These are phyloP conservation scores for Anastatus disparis DNA, from an alignment of 1,140 invertebrate species.

Conservation along the genomic window DNA sequence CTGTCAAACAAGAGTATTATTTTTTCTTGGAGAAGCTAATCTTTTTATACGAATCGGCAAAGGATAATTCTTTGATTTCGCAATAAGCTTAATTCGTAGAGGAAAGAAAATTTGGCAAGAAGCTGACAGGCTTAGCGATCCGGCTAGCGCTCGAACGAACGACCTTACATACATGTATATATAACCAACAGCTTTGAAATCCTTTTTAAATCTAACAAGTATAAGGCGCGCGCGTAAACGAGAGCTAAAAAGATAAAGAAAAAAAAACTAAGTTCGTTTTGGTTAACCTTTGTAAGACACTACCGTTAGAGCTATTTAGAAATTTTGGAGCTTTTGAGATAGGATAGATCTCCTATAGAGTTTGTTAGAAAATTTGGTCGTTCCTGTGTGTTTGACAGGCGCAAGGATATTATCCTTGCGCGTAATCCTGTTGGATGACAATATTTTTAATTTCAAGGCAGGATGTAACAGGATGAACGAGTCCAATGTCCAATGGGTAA, in stretches of 20 bases:
- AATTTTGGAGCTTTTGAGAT: neutral
- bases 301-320: neutral
- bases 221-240: neutral
- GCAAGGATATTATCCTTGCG: conserved; percentile 54
- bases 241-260: no score
- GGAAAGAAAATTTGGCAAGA: neutral
- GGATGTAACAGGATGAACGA: conserved; percentile 63
- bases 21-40: neutral
- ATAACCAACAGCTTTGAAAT: neutral
- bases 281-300: no score
- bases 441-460: conserved; percentile 63
- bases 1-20: no score
- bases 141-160: no score
- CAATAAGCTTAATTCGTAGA: neutral
- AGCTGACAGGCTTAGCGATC: neutral
- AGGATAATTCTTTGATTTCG: conserved; percentile 13
- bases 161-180: no score
- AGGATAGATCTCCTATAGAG: no score
- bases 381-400: conserved; percentile 58
- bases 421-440: conserved; percentile 60
- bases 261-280: no score
- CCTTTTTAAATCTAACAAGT: neutral
- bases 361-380: conserved; percentile 50
- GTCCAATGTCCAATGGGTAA: conserved; percentile 58
- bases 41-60: neutral